Evolutionary conservation across 2,797 vertebrate genomes (phyloP).

Genomic region (Bovichtus variegatus): DNA sequence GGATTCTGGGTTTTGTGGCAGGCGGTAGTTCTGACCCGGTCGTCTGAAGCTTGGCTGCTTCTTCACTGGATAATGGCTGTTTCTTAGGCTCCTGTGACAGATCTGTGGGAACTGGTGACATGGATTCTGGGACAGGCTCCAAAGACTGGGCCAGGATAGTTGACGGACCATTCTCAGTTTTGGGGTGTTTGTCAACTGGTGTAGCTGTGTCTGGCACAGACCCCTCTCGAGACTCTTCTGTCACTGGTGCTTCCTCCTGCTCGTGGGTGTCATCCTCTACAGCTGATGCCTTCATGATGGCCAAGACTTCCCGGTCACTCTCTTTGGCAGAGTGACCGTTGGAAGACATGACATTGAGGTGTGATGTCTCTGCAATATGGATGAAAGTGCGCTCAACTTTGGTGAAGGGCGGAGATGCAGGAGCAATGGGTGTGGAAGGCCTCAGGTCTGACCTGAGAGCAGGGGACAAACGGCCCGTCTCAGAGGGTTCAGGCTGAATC

Average conservation of each 20-base stretch:
- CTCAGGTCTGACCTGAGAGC: constrained; percentile 91
- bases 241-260: constrained; percentile 11
- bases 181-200: constrained; percentile 36
- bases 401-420: constrained; percentile 93
- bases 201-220: constrained; percentile 10
- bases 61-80: constrained; percentile 52
- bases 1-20: constrained; percentile 71
- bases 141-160: constrained; percentile 31
- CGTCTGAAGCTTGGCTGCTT: constrained; percentile 31
- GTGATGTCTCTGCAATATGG: constrained; percentile 96
- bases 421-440: constrained; percentile 81
- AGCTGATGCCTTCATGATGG: constrained; percentile 81
- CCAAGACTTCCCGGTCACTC: constrained; percentile 65
- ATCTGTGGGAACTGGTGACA: constrained; percentile 42
- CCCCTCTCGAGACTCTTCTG: constrained; percentile 27
- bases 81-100: constrained; percentile 30
- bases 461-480: constrained; percentile 91
- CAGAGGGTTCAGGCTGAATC: constrained; percentile 74
- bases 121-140: constrained; percentile 56
- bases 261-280: constrained; percentile 74
- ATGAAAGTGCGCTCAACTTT: constrained; percentile 98
- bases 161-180: constrained; percentile 51
- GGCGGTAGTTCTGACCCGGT: constrained; percentile 15
- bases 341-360: constrained; percentile 93
- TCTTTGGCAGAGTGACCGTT: constrained; percentile 84